phyloP scores from a whole-genome alignment of 2,888 invertebrate genomes.

The Netelia melanura region DNA sequence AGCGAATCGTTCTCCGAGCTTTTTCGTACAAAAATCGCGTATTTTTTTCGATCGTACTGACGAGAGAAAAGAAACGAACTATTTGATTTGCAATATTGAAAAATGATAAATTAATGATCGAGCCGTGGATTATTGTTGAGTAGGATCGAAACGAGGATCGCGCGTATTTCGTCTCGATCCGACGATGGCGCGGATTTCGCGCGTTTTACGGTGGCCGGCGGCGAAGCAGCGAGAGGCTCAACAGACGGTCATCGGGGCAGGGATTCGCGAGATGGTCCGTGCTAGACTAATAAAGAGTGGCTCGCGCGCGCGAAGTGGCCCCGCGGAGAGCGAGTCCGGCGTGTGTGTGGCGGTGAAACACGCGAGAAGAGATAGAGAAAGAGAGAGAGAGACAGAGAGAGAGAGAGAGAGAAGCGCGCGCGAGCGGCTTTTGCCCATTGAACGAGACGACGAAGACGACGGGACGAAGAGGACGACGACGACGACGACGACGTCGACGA shows the following conservation, averaged over 20 bases:
- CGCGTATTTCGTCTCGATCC: neutral
- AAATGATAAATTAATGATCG: neutral
- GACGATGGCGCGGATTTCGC: neutral
- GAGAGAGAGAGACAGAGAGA: constrained; percentile 58
- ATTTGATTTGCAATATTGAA: no score
- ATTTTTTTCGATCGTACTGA: no score
- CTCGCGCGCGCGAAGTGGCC: constrained; percentile 82
- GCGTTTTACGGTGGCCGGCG: constrained; percentile 52
- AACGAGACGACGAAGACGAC: constrained; percentile 56
- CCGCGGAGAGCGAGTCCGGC: constrained; percentile 60
- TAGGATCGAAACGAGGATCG: neutral
- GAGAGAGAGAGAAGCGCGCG: constrained; percentile 37
- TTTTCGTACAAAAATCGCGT: no score
- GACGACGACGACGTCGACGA: constrained; percentile 76
- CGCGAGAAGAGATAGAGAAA: constrained; percentile 30
- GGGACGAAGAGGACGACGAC: neutral
- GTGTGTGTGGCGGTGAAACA: constrained; percentile 60
- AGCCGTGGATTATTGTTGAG: no score
- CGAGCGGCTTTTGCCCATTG: constrained; percentile 67
- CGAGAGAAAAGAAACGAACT: no score
- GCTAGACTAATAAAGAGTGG: constrained; percentile 84
- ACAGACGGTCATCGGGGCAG: constrained; percentile 74
- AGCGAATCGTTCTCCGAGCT: no score
- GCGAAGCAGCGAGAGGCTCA: constrained; percentile 58
- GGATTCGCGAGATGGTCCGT: constrained; percentile 83